Conservation (phyloP, 2,113 vertebrate genomes). For the Marcusenius ussheri region DNA sequence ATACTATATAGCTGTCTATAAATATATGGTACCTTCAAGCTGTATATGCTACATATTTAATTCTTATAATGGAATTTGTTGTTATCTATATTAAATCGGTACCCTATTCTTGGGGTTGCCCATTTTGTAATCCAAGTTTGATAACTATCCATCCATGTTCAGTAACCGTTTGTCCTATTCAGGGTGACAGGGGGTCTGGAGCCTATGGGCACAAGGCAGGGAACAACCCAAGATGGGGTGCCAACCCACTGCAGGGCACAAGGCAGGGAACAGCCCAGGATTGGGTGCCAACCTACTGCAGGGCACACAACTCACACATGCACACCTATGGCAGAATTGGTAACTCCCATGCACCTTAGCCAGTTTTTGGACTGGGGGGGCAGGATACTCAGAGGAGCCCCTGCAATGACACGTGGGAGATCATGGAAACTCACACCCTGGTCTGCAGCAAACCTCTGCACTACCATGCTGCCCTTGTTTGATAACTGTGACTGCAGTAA, state of each 20-base stretch:
- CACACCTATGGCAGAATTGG: background rate
- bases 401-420: background rate
- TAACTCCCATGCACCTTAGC: background rate
- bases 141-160: no score
- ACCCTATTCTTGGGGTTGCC: slow-evolving; percentile 48
- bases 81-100: slow-evolving; percentile 56
- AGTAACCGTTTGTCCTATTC: no score
- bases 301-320: background rate
- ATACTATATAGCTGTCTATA: background rate
- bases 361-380: background rate
- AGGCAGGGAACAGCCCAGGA: no score
- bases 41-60: slow-evolving; percentile 14
- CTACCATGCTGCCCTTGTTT: slow-evolving; percentile 38
- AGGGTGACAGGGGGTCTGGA: no score
- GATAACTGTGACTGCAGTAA: slow-evolving; percentile 55
- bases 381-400: background rate
- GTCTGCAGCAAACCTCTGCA: slow-evolving; percentile 40
- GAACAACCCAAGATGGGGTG: no score
- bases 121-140: slow-evolving; percentile 39
- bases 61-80: slow-evolving; percentile 64
- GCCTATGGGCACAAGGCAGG: no score
- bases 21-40: background rate
- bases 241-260: no score
- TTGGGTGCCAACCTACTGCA: no score
- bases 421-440: background rate